A percentile compares a stretch with the other conserved stretches of the same genome.
These are phyloP conservation scores for Macquaria ambigua DNA, from an alignment of 2,113 vertebrate species.

Conservation along the genomic window DNA sequence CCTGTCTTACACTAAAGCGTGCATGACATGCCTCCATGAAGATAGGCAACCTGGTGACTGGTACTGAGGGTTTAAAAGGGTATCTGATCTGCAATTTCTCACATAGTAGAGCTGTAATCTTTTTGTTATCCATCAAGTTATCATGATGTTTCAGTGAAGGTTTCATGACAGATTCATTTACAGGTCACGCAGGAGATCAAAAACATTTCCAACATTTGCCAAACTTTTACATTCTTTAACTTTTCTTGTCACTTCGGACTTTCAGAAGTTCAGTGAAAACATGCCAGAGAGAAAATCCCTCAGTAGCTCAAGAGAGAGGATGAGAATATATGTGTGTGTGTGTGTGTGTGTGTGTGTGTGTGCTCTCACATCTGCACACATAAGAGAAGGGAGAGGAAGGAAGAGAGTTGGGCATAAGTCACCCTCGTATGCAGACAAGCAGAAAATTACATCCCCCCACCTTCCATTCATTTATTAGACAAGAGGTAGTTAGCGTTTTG, in stretches of 20 bases:
- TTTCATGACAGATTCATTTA: constrained; percentile 28
- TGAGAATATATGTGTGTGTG: constrained; percentile 14
- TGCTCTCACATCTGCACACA: constrained; percentile 38
- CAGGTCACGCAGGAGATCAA: constrained; percentile 2
- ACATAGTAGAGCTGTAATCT: constrained; percentile 12
- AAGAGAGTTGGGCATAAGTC: constrained; percentile 77
- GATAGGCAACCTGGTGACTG: not conserved
- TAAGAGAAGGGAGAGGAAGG: constrained; percentile 58
- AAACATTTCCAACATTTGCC: constrained; percentile 33
- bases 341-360: constrained; percentile 19
- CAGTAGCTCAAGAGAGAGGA: constrained; percentile 29
- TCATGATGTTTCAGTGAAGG: not conserved
- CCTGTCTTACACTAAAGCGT: not conserved
- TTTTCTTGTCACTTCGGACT: constrained; percentile 51
- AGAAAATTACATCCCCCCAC: constrained; percentile 84
- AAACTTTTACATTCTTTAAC: constrained; percentile 25
- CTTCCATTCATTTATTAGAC: constrained; percentile 80
- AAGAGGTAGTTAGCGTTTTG: constrained; percentile 76
- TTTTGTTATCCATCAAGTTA: constrained; percentile 3
- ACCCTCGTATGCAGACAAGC: constrained; percentile 85
- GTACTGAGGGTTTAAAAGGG: constrained; percentile 19
- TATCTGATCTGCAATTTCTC: constrained; percentile 21
- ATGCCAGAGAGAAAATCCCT: constrained; percentile 39
- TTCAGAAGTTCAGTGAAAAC: constrained; percentile 47
- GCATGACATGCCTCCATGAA: not conserved